Conservation (phyloP, 2,113 vertebrate species). For the Rhynchopsitta pachyrhyncha region DNA sequence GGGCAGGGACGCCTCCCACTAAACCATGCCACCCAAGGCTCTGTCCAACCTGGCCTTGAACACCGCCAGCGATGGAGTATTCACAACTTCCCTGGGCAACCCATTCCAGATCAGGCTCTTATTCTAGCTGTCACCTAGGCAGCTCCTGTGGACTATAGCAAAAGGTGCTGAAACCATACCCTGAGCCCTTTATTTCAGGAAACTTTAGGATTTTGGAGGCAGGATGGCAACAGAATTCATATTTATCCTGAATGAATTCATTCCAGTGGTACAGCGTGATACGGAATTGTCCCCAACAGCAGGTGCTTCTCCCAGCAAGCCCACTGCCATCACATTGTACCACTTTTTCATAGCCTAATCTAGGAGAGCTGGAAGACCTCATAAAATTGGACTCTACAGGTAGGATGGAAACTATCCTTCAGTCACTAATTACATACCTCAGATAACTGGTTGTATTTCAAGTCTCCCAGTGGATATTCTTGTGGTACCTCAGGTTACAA, state of each 20-base stretch:
- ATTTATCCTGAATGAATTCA: too few species aligned
- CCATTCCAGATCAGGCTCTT: too few species aligned
- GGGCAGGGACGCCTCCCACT: too few species aligned
- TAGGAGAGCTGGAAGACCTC: not conserved
- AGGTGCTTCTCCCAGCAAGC: not conserved
- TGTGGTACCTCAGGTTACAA: not conserved
- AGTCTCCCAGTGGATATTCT: not conserved
- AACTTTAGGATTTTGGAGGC: not conserved
- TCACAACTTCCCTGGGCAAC: too few species aligned
- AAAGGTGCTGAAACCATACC: not conserved
- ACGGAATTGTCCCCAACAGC: not conserved
- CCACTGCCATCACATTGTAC: rapidly evolving
- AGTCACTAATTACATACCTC: not conserved
- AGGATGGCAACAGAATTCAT: not conserved
- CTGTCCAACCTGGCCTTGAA: too few species aligned
- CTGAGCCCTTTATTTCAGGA: not conserved
- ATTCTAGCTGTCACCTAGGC: rapidly evolving
- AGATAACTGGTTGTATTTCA: not conserved
- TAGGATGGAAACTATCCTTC: not conserved
- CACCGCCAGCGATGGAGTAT: too few species aligned
- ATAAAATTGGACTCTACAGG: not conserved
- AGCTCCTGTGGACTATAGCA: not conserved
- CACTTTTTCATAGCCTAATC: not conserved
- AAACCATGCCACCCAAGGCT: too few species aligned
- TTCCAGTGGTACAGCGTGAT: rapidly evolving